Base-by-base conservation (phyloP, 2,113 vertebrate species). In the Pardalotus punctatus region DNA sequence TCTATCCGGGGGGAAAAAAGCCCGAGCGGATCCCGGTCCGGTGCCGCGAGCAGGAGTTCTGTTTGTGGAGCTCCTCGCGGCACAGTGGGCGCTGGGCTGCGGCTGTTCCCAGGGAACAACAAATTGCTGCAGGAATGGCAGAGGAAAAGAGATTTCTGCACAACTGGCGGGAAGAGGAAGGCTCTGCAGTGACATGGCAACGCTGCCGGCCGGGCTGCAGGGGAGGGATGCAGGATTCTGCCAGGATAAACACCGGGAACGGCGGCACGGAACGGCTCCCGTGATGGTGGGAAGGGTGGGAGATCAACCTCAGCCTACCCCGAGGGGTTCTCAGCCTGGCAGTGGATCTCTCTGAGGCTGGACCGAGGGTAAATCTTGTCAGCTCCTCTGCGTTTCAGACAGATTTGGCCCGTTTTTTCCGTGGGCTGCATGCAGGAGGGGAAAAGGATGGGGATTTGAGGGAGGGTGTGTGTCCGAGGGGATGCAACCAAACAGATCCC, bases 21-120 rank as follows among this genome's bases (percentile, higher is more conserved):
- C 42, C n/a, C 14, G 56, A 87, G 96, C 86, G 74, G 97, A 43
- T 96, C 95, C 61, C 45, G 94, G 97, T 93, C 95, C 97, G 33
- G 97, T 70, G 81, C 94, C 24, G 66, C 6, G 4, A 96, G 36
- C 95, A 89, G 77, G n/a, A 98, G 94, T 94, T 96, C 31, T 69
- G 96, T 81, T 93, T 93, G 96, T 53, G 90, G 24, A 54, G 97
- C 74, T 82, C 82, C 94, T 90, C 94, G 79, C 56, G 93, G 62
- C 86, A 96, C 89, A 91, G 73, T 96, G 97, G 97, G 97, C 97
- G 97, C 96, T 95, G 65, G 92, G 97, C 95, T 96, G 92, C 96
- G 94, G 97, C 96, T 97, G 65, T 70, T 87, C 47, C 92, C 67
- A 88, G 86, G 23, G 12, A 66, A 57, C 2, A 57, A 94, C 86